Evolutionary conservation across 1,140 invertebrate species (phyloP).

Genomic region (Lasioglossum baleicum): DNA sequence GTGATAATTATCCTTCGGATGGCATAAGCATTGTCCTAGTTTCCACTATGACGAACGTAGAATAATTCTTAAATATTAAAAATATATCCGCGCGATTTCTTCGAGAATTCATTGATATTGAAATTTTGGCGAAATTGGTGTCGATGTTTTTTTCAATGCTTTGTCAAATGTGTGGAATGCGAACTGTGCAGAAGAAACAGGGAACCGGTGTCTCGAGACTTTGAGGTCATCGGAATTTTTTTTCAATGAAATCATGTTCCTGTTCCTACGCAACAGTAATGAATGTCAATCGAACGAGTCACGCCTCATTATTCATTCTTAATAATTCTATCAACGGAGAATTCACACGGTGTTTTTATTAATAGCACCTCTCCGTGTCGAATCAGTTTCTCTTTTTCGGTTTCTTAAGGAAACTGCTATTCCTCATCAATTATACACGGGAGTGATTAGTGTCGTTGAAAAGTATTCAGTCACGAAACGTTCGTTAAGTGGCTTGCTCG

Average conservation of each 20-base stretch:
- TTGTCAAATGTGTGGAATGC: neutral
- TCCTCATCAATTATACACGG: too few relatives aligned
- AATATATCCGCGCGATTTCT: too few relatives aligned
- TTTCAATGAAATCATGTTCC: neutral
- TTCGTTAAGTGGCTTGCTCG: too few relatives aligned
- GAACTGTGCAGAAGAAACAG: neutral
- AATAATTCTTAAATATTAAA: too few relatives aligned
- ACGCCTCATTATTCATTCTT: neutral
- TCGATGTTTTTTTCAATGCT: too few relatives aligned
- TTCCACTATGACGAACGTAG: too few relatives aligned
- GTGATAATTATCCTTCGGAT: constrained; percentile 32
- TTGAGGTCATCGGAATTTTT: constrained; percentile 4
- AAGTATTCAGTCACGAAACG: too few relatives aligned
- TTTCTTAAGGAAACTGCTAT: too few relatives aligned
- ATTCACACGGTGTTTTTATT: neutral
- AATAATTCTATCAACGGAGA: neutral
- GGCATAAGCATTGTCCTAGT: constrained; percentile 20
- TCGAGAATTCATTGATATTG: too few relatives aligned
- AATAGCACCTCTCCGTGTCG: neutral
- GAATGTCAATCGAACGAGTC: neutral
- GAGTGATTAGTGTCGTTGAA: too few relatives aligned
- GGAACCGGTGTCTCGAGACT: neutral
- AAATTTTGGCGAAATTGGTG: too few relatives aligned
- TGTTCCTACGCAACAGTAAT: neutral
- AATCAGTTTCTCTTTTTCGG: too few relatives aligned